Evolutionary conservation across 2,113 vertebrate genomes (phyloP).

Genomic region (Cheirogaleus medius): DNA sequence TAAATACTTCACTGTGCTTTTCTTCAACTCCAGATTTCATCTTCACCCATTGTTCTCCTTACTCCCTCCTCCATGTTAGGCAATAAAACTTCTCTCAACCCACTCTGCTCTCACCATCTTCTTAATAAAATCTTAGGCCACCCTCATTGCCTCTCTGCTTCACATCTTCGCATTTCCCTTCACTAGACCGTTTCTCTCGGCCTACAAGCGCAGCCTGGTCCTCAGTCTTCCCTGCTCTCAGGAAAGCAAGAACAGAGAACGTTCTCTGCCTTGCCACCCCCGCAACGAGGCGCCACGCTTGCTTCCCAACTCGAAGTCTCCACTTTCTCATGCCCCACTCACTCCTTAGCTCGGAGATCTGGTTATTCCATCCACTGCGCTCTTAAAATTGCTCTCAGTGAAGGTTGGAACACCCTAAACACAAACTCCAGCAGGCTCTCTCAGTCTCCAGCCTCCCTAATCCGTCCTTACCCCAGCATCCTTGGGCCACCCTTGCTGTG

Average conservation of each 20-base stretch:
- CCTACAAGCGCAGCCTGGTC: not conserved
- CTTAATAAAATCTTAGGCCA: not conserved
- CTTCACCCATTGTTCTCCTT: not conserved
- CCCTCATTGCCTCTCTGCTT: not conserved
- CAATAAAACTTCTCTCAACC: no score
- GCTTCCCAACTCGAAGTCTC: not conserved
- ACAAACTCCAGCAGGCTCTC: not conserved
- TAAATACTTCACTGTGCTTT: not conserved
- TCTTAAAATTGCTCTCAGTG: not conserved
- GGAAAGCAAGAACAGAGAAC: not conserved
- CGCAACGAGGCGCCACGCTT: not conserved
- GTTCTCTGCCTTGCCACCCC: not conserved
- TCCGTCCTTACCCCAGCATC: no score
- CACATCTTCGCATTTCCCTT: not conserved
- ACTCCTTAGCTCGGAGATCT: not conserved
- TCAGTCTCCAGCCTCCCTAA: not conserved
- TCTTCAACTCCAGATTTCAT: not conserved
- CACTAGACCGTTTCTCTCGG: no score
- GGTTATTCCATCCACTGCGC: not conserved
- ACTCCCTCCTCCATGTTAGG: not conserved
- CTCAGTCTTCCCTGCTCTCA: not conserved
- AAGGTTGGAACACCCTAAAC: no score
- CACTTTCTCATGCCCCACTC: not conserved
- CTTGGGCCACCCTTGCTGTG: not conserved
- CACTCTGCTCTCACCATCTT: not conserved